A percentile compares a stretch with the other conserved stretches of the same genome.
Conservation (phyloP, 2,797 vertebrate species). For the Enoplosus armatus region DNA sequence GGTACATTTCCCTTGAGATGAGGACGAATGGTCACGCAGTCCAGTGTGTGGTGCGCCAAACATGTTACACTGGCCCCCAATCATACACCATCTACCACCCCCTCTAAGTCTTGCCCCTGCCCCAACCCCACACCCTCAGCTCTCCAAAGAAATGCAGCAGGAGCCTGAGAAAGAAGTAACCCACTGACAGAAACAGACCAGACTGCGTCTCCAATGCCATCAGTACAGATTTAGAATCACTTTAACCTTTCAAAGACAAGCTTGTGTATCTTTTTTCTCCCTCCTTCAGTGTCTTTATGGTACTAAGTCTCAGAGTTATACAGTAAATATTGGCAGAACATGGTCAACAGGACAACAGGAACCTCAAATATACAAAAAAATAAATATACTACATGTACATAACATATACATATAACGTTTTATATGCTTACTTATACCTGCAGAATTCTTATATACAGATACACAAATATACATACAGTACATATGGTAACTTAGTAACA, state of each 20-base stretch:
- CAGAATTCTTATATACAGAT: background rate
- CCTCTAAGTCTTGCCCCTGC: background rate
- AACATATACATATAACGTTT: background rate
- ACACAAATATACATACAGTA: background rate
- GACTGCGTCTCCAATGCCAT: slow-evolving; percentile 44
- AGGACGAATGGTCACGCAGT: slow-evolving; percentile 32
- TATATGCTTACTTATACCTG: background rate
- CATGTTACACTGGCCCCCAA: slow-evolving; percentile 46
- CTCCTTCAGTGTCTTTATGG: background rate
- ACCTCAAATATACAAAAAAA: background rate
- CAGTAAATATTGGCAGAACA: background rate
- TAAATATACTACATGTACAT: background rate
- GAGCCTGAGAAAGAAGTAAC: slow-evolving; percentile 71
- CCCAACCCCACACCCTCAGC: slow-evolving; percentile 21
- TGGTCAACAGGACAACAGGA: background rate
- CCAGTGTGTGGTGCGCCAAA: slow-evolving; percentile 34
- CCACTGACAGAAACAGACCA: slow-evolving; percentile 60
- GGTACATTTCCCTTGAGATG: slow-evolving; percentile 43
- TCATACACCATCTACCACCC: slow-evolving; percentile 35
- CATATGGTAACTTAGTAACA: background rate
- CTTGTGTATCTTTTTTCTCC: background rate
- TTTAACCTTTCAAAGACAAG: slow-evolving; percentile 20
- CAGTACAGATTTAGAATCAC: slow-evolving; percentile 53
- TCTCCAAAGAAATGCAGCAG: slow-evolving; percentile 48
- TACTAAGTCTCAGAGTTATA: background rate